phyloP scores from a whole-genome alignment of 2,113 vertebrate species.

The Datnioides undecimradiatus region DNA sequence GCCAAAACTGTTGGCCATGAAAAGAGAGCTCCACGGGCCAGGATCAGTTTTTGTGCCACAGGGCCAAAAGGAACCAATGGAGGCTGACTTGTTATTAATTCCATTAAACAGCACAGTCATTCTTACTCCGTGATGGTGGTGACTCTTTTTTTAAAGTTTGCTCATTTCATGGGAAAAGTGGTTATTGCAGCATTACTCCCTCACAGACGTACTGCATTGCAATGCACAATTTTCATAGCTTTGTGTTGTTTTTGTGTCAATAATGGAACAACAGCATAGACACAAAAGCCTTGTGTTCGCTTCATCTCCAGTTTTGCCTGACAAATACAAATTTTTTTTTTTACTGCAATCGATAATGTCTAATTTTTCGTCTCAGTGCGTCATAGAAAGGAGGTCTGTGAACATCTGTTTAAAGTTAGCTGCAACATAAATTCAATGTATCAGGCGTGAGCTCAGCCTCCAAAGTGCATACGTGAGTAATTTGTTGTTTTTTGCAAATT shows the following conservation, averaged over 20 bases:
- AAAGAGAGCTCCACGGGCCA: slow-evolving; percentile 20
- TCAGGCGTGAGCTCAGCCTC: neutral
- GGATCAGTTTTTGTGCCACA: slow-evolving; percentile 12
- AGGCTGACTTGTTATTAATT: neutral
- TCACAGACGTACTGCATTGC: neutral
- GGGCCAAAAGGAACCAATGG: neutral
- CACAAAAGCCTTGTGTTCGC: neutral
- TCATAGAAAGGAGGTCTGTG: neutral
- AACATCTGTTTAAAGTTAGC: neutral
- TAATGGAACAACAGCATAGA: neutral
- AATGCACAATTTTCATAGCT: neutral
- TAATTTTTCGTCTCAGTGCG: neutral
- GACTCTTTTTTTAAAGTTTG: too few species aligned
- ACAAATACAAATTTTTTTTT: neutral
- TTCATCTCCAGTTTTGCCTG: neutral
- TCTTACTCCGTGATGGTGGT: neutral
- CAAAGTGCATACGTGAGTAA: neutral
- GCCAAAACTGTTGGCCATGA: slow-evolving; percentile 32
- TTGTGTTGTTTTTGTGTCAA: neutral
- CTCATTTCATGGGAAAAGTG: neutral
- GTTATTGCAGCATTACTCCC: neutral
- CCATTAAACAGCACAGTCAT: neutral
- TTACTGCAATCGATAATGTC: neutral
- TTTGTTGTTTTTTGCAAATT: too few species aligned
- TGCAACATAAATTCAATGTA: neutral